Percentiles rank a stretch among this genome's conserved stretches.
These are phyloP conservation scores for Falcaria lacertinaria DNA, from an alignment of 2,888 invertebrate genomes.

Conservation along the genomic window DNA sequence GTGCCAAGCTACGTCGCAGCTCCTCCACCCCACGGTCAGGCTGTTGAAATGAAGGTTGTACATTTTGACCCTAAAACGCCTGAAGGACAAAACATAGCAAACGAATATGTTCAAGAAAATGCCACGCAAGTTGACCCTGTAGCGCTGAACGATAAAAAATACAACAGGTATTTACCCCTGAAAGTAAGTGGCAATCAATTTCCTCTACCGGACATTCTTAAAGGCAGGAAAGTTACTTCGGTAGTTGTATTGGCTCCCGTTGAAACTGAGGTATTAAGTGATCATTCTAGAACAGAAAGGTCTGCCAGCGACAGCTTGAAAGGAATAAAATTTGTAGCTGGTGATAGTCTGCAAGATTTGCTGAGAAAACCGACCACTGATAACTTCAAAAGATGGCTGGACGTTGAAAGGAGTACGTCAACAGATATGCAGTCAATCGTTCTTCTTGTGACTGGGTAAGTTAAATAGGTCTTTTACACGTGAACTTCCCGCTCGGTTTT, in stretches of 20 bases:
- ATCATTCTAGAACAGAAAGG: constrained; percentile 75
- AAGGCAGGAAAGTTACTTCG: constrained; percentile 88
- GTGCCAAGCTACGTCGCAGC: constrained; percentile 54
- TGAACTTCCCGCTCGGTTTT: too few species aligned
- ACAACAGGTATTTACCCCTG: constrained; percentile 90
- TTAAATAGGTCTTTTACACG: too few species aligned
- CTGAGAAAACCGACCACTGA: constrained; percentile 87
- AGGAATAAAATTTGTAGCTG: constrained; percentile 86
- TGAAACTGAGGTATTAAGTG: constrained; percentile 82
- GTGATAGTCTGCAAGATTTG: constrained; percentile 86
- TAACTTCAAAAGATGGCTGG: constrained; percentile 89
- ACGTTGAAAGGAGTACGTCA: constrained; percentile 86
- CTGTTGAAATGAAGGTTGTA: constrained; percentile 91
- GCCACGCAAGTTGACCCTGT: constrained; percentile 88
- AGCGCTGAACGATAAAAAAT: constrained; percentile 85
- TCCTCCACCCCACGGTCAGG: constrained; percentile 64
- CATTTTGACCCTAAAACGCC: constrained; percentile 88
- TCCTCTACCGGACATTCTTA: constrained; percentile 88
- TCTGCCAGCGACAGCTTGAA: constrained; percentile 79
- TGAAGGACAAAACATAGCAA: constrained; percentile 85
- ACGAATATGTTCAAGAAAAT: constrained; percentile 84
- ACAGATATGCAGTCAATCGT: constrained; percentile 89
- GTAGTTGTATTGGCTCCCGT: constrained; percentile 92
- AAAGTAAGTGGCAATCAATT: constrained; percentile 92
- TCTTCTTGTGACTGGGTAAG: constrained; percentile 90